Evolutionary conservation across 2,888 invertebrate species (phyloP).

Genomic region (Deroplatys truncata): DNA sequence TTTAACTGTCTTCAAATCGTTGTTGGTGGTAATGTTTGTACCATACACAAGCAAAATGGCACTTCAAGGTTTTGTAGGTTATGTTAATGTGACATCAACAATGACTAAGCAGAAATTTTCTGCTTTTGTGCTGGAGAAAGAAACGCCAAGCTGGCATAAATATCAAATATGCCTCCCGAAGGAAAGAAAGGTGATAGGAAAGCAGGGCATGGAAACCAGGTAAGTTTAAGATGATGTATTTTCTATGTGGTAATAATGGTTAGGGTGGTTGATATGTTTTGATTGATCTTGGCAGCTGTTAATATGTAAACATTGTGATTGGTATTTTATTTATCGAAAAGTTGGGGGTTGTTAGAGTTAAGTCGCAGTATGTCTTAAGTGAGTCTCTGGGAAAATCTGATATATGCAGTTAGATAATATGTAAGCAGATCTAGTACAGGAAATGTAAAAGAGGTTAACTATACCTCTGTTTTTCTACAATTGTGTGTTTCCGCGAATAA

Average conservation of each 20-base stretch:
- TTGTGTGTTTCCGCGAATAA: too few species aligned
- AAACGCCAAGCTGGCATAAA: neutral
- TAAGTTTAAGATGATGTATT: neutral
- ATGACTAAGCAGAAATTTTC: constrained; percentile 22
- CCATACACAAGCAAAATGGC: neutral
- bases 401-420: too few species aligned
- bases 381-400: neutral
- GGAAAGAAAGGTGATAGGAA: constrained; percentile 26
- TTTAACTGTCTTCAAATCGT: neutral
- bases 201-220: constrained; percentile 12
- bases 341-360: neutral
- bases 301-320: neutral
- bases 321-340: neutral
- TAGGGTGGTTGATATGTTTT: neutral
- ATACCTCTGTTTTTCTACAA: too few species aligned
- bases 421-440: too few species aligned
- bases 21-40: neutral
- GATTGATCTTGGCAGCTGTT: neutral
- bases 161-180: constrained; percentile 24
- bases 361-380: neutral
- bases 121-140: neutral
- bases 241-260: neutral
- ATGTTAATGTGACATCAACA: neutral
- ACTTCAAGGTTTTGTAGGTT: neutral
- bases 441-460: too few species aligned